Base-by-base conservation (phyloP, 2,113 vertebrate genomes). In the Tragelaphus imberbis region DNA sequence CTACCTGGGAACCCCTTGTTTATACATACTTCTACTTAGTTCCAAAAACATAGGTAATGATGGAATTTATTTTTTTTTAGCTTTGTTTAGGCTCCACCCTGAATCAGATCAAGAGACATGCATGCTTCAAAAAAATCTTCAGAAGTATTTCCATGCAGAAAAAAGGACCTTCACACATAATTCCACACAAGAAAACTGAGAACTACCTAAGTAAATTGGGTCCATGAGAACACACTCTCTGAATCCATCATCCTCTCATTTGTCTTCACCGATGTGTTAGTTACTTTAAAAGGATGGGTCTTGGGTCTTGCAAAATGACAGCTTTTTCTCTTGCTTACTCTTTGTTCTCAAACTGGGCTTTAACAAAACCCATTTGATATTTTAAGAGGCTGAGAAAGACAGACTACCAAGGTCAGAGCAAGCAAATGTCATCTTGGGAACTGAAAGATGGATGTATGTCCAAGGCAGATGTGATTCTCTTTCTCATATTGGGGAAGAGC, bases 271-370 rank as follows among this genome's bases (percentile, higher is more conserved):
- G 61, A 84, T 88, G 27, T 23, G 36, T 59, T 93, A 55, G 61
- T 94, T 91, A 53, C 40, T 93, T 89, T 88, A 47, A 86, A 97
- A 80, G 63, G 56, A 56, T 81, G 28, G 30, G 14, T 53, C 85
- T 90, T 15, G 28, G 88, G 28, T 21, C 61, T 95, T 88, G 40
- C 30, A 84, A 68, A 88, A 87, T n/a, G 77, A 95, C 30, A 59
- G 11, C 19, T 71, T 90, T 94, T 75, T 68, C 75, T 84, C 91
- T 79, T 88, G 55, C 53, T 96, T 84, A 28, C 55, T 30, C 90
- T 94, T 96, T 33, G 19, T 85, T 61, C 85, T 93, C 77, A 88
- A 71, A 55, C 30, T 58, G 71, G 8, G 16, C 79, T 98, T 97
- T 91, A 89, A 93, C 84, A 68, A 59, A 87, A 84, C 27, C 59